phyloP scores from a whole-genome alignment of 2,113 vertebrate species.

The Macquaria australasica region DNA sequence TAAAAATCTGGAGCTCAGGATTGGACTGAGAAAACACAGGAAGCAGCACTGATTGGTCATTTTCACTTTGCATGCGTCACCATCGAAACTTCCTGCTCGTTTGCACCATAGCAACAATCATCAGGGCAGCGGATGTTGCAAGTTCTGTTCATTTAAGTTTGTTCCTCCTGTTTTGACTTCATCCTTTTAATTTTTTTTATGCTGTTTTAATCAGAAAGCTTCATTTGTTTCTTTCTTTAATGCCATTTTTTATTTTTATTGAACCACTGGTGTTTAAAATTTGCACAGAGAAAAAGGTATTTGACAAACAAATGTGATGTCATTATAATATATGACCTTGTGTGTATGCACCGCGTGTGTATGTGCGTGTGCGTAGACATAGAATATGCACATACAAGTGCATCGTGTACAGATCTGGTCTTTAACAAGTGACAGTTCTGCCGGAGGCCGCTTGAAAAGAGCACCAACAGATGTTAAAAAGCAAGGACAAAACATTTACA shows the following conservation, averaged over 20 bases:
- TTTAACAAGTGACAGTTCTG: slow-evolving; percentile 44
- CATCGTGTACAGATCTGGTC: slow-evolving; percentile 55
- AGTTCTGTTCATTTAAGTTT: slow-evolving; percentile 31
- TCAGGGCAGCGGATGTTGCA: slow-evolving; percentile 71
- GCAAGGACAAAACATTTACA: slow-evolving; percentile 5
- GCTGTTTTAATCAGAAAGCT: slow-evolving; percentile 80
- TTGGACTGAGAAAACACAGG: slow-evolving; percentile 49
- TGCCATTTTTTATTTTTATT: slow-evolving; percentile 84
- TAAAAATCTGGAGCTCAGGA: slow-evolving; percentile 32
- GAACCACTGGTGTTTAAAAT: slow-evolving; percentile 95
- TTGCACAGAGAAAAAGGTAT: slow-evolving; percentile 90
- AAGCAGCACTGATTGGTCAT: slow-evolving; percentile 29
- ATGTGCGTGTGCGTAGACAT: slow-evolving; percentile 44
- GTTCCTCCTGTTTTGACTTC: slow-evolving; percentile 48
- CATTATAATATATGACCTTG: slow-evolving; percentile 84
- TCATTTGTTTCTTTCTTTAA: slow-evolving; percentile 62
- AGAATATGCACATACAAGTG: slow-evolving; percentile 57
- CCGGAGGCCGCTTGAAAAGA: not conserved
- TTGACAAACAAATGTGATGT: slow-evolving; percentile 80
- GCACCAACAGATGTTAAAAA: slow-evolving; percentile 1
- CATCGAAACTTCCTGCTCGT: slow-evolving; percentile 56
- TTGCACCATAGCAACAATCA: slow-evolving; percentile 36
- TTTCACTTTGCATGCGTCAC: slow-evolving; percentile 55
- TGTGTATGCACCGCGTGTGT: slow-evolving; percentile 83
- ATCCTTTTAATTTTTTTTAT: slow-evolving; percentile 50